Evolutionary conservation across 2,888 invertebrate genomes (phyloP).

Genomic region (Thera obeliscata): DNA sequence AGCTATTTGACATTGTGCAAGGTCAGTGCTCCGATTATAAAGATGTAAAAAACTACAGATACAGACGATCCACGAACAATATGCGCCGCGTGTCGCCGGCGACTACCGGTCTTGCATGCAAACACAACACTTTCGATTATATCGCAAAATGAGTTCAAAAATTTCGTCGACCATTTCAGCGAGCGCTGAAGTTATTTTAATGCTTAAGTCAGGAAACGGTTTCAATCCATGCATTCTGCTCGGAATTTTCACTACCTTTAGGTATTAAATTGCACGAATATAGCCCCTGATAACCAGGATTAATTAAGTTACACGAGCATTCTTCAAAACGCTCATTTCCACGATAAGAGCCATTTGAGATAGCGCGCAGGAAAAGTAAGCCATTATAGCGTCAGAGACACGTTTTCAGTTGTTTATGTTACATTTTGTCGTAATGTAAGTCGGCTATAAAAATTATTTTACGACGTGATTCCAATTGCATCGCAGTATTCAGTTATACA

Average conservation of each 20-base stretch:
- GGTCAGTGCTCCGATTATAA: constrained; percentile 83
- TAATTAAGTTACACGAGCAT: constrained; percentile 26
- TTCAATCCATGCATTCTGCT: background rate
- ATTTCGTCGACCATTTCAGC: too few species aligned
- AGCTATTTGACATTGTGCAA: constrained; percentile 84
- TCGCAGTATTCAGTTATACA: constrained; percentile 1
- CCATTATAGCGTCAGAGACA: constrained; percentile 37
- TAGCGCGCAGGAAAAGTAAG: constrained; percentile 39
- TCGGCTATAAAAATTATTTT: constrained; percentile 40
- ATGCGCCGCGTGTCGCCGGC: constrained; percentile 61
- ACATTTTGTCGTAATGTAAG: constrained; percentile 35
- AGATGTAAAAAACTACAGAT: constrained; percentile 69
- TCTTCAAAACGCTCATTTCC: constrained; percentile 34
- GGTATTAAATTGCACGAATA: constrained; percentile 23
- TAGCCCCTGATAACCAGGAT: constrained; percentile 12
- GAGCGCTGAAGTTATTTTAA: background rate
- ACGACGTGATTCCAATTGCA: constrained; percentile 36
- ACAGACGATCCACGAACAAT: constrained; percentile 40
- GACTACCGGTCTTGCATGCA: constrained; percentile 64
- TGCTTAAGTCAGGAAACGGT: too few species aligned
- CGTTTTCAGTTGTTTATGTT: constrained; percentile 39
- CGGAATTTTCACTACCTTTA: background rate
- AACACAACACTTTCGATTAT: constrained; percentile 77
- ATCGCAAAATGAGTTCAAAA: background rate
- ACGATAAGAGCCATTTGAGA: constrained; percentile 42